Percentiles rank a stretch among this genome's conserved stretches.
Conservation (phyloP, 2,113 vertebrate species). For the Phaetusa simplex region DNA sequence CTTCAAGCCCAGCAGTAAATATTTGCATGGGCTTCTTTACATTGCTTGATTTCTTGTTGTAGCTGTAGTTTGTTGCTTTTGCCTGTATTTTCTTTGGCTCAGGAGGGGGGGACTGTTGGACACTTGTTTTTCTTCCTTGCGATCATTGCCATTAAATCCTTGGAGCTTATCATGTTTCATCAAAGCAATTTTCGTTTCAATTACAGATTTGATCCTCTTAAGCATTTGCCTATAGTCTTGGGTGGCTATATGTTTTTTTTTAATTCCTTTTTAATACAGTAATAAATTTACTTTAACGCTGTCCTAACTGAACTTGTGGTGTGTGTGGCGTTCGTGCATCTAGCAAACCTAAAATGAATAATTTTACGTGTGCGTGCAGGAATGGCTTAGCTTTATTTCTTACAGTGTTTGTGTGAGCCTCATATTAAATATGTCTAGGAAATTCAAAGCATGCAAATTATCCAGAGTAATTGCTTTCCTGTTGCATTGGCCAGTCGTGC, state of each 20-base stretch:
- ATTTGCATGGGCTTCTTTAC: conserved; percentile 11
- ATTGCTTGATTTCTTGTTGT: not conserved
- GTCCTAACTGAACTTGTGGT: not conserved
- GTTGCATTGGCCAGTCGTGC: not conserved
- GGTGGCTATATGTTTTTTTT: not conserved
- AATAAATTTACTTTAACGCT: not conserved
- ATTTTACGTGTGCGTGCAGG: not conserved
- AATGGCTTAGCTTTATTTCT: not conserved
- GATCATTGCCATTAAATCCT: not conserved
- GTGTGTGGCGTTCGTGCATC: not conserved
- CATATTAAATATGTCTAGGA: not conserved
- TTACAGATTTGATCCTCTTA: not conserved
- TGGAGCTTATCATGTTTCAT: not conserved
- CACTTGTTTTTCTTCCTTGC: not conserved
- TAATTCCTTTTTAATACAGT: not conserved
- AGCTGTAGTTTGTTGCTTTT: not conserved
- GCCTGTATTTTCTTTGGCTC: conserved; percentile 13
- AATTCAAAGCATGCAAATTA: not conserved
- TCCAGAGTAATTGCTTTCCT: not conserved
- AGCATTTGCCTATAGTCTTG: not conserved
- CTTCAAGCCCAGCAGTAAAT: conserved; percentile 8
- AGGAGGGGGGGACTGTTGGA: not conserved
- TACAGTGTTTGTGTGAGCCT: not conserved
- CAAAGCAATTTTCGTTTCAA: not conserved
- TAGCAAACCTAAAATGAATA: not conserved